Base-by-base conservation (phyloP, 2,888 invertebrate species). In the Agrilus cyanescens region DNA sequence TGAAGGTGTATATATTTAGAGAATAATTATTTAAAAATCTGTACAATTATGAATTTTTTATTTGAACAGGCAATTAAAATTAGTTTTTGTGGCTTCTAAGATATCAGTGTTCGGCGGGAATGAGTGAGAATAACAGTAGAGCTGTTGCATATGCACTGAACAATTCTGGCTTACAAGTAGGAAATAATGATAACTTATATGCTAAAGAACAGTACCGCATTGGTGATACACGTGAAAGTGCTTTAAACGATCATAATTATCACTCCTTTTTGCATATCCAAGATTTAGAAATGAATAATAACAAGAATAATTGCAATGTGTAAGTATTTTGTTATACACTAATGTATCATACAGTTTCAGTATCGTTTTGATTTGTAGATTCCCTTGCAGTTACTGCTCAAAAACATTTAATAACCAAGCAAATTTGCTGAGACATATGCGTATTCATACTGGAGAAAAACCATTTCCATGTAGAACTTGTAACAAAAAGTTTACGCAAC, bases 401-500 rank as follows among this genome's bases (percentile, higher is more conserved):
- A 50, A 50, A 40, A 37, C 42, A 15, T 50, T 52, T 40, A 48
- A 48, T 32, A 46, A 47, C 8, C 46, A 46, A 12, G 49, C 43
- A 5, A 46, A 44, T 38, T 48, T 52, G 37, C 47, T 50, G 44
- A 32, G 47, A 10, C 52, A 52, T 46, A 34, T 52, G 36, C 41
- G 49, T 20, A 49, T 45, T 5, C 52, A 52, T 38, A 50, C 48
- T 4, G 52, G 52, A 10, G 46, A 48, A 37, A 45, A 52, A 36
- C 50, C 52, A 16, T 53, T 44, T 37, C 46, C 49, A n/a, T 53
- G 53, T 44, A 44, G 50, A 41, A 39, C 52, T 18, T 53, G 53
- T 39, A 42, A 48, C 20, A 53, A 53, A 31, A 46, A 45, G 18
- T 53, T 53, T 38, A 48, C 53, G 2, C 53, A 53, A 33, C 52